Base-by-base conservation (phyloP, 2,797 vertebrate species). In the Netta rufina region DNA sequence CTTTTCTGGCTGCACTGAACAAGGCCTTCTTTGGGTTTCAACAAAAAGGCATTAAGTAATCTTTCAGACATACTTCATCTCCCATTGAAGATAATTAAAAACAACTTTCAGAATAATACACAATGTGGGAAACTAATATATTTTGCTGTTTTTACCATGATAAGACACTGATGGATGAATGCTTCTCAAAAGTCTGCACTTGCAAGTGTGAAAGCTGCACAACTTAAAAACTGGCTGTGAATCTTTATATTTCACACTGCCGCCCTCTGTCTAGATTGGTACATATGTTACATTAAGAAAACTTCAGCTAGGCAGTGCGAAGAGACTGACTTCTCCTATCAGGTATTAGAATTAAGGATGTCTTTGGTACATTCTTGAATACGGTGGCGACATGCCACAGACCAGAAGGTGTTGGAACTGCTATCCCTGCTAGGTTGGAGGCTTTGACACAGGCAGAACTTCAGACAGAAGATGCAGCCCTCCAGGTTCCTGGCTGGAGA, bases 231-330 rank as follows among this genome's bases (percentile, higher is more conserved):
- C 2, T 54, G 25, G 5, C 19, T 36, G 3, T 28, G 5, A 54
- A 64, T 36, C 39, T 58, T 64, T 39, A 38, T n/a, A 62, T 19
- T 41, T 11, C 33, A 62, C 20, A 4, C 8, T 66, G 22, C 15
- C 25, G 92, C 13, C 20, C 0, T 0, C 14, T 78, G 22, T 47
- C 38, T 60, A 71, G 19, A 74, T 11, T 60, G 13, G 13, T 32
- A 19, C 3, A 11, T 32, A 24, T 9, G 12, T 66, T 70, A 15
- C 5, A 30, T 56, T 32, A 56, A 38, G 22, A 87, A 91, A 66
- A 3, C 11, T 77, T 24, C 41, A 53, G 5, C 58, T 51, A 57
- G 18, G 16, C 5, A 4, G 11, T 57, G 6, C 38, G 39, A 51
- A 18, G 3, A 0, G 2, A 53, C 8, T 76, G 21, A 13, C 3